These are phyloP conservation scores for Galeruca laticollis DNA, from an alignment of 2,888 invertebrate genomes.

Conservation along the genomic window DNA sequence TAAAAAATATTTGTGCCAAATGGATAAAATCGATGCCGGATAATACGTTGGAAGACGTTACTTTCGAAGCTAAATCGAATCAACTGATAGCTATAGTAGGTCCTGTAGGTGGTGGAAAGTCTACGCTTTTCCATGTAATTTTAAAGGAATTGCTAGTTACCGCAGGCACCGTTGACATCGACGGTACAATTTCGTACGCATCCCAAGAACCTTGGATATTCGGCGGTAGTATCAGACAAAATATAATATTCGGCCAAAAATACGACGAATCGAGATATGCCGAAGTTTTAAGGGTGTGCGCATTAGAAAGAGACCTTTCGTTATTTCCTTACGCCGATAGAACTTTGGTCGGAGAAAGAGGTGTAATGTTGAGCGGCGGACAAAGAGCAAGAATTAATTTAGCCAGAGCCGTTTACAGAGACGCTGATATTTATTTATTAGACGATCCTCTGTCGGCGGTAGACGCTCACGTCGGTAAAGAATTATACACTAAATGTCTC, in stretches of 20 bases:
- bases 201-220: slow-evolving; percentile 90
- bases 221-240: slow-evolving; percentile 86
- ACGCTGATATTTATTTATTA: slow-evolving; percentile 85
- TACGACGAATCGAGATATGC: slow-evolving; percentile 76
- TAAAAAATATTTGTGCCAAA: slow-evolving; percentile 42
- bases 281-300: slow-evolving; percentile 76
- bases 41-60: slow-evolving; percentile 42
- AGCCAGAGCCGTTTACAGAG: slow-evolving; percentile 85
- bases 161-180: slow-evolving; percentile 67
- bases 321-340: slow-evolving; percentile 82
- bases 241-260: slow-evolving; percentile 87
- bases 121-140: slow-evolving; percentile 68
- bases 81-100: slow-evolving; percentile 69
- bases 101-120: slow-evolving; percentile 76
- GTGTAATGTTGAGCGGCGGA: slow-evolving; percentile 72
- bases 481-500: slow-evolving; percentile 86
- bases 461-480: slow-evolving; percentile 87
- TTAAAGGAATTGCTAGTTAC: slow-evolving; percentile 78
- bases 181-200: slow-evolving; percentile 62
- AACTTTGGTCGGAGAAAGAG: slow-evolving; percentile 80
- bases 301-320: slow-evolving; percentile 78
- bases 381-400: slow-evolving; percentile 90
- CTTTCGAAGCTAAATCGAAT: slow-evolving; percentile 34
- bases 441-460: slow-evolving; percentile 93
- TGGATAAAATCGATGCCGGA: slow-evolving; percentile 42